Conservation (phyloP, 2,888 invertebrate genomes). For the Athripsodes cinereus region DNA sequence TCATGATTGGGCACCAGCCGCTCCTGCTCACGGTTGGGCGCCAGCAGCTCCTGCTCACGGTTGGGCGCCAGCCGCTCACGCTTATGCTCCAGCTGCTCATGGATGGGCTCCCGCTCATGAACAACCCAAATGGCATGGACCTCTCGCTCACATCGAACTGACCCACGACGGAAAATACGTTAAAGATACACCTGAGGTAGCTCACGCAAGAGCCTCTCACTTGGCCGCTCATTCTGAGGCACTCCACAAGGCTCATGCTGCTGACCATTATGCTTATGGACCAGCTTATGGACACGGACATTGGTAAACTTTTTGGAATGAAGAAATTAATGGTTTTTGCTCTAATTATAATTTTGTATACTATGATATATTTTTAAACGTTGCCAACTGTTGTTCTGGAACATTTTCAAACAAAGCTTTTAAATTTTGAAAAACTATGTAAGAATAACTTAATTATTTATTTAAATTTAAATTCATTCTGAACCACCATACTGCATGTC, state of each 20-base stretch:
- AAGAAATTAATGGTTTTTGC: too few relatives aligned
- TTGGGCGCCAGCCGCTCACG: constrained; percentile 9
- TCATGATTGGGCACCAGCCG: not conserved
- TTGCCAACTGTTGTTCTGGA: too few relatives aligned
- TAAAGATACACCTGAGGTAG: constrained; percentile 51
- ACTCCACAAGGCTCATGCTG: not conserved
- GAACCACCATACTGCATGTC: too few relatives aligned
- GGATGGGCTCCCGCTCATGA: constrained; percentile 16
- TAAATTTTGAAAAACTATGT: too few relatives aligned
- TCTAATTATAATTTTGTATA: too few relatives aligned
- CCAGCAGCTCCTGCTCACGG: constrained; percentile 5
- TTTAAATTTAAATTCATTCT: too few relatives aligned
- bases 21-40: constrained; percentile 8
- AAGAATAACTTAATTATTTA: too few relatives aligned
- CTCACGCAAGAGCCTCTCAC: constrained; percentile 48
- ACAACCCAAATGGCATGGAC: constrained; percentile 18
- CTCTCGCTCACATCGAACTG: constrained; percentile 40
- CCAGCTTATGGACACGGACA: constrained; percentile 12
- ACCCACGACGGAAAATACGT: constrained; percentile 49
- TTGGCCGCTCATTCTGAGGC: constrained; percentile 46
- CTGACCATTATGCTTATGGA: constrained; percentile 8
- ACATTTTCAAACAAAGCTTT: too few relatives aligned
- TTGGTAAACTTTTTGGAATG: not conserved
- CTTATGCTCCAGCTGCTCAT: constrained; percentile 13
- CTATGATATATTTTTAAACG: too few relatives aligned